phyloP scores from a whole-genome alignment of 1,140 invertebrate genomes.

The Pseudomyrmex cubaensis region DNA sequence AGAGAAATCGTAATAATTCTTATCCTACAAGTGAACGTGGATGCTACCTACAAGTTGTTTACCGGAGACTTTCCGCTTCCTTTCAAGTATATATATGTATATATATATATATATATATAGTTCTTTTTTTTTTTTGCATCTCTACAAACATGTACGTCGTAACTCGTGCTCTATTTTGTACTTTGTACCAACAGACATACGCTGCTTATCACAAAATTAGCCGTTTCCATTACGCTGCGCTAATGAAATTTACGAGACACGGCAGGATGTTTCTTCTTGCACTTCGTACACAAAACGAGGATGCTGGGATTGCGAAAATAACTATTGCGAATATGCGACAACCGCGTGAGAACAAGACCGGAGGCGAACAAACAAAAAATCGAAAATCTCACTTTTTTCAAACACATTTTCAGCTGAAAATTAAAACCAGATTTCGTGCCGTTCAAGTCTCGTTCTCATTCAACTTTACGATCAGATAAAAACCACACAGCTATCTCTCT shows the following conservation, averaged over 20 bases:
- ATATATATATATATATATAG: too few relatives aligned
- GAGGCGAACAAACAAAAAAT: neutral
- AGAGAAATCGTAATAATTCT: slow-evolving; percentile 61
- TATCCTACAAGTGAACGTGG: slow-evolving; percentile 55
- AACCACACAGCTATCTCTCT: slow-evolving; percentile 18
- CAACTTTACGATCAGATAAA: slow-evolving; percentile 12
- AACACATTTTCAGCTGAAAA: neutral
- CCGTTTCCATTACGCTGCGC: slow-evolving; percentile 2
- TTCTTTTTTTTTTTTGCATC: slow-evolving; percentile 2
- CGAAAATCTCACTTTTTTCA: neutral
- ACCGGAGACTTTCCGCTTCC: slow-evolving; percentile 19
- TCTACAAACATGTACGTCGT: slow-evolving; percentile 59
- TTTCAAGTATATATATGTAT: too few relatives aligned
- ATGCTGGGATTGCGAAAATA: slow-evolving; percentile 14
- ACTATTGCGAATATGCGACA: slow-evolving; percentile 38
- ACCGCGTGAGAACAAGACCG: neutral
- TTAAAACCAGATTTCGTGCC: too few relatives aligned
- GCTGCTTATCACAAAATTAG: slow-evolving; percentile 55
- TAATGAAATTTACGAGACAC: slow-evolving; percentile 22
- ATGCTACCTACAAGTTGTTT: slow-evolving; percentile 78
- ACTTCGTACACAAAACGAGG: neutral
- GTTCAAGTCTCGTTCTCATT: slow-evolving; percentile 29
- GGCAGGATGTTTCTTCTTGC: neutral
- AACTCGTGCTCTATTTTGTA: neutral
- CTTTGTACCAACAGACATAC: slow-evolving; percentile 52